phyloP scores from a whole-genome alignment of 2,888 invertebrate species.

The Temnothorax ravouxi region DNA sequence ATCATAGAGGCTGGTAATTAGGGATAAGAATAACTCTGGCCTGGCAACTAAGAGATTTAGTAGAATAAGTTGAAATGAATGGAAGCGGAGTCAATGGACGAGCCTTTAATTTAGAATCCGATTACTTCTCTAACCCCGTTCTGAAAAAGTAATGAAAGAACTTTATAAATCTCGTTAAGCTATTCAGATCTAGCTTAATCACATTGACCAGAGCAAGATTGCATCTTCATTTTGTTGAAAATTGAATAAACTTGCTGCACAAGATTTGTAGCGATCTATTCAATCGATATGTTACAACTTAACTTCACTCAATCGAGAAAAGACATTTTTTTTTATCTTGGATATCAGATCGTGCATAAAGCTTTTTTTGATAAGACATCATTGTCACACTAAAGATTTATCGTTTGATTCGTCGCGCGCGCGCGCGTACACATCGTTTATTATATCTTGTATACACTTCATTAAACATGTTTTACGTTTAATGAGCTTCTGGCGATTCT shows the following conservation, averaged over 20 bases:
- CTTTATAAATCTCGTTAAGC: conserved; percentile 42
- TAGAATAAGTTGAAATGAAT: conserved; percentile 37
- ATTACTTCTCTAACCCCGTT: conserved; percentile 45
- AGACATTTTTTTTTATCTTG: conserved; percentile 13
- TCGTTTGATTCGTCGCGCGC: conserved; percentile 13
- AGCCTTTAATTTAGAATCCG: conserved; percentile 47
- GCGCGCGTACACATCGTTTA: conserved; percentile 23
- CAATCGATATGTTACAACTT: conserved; percentile 15
- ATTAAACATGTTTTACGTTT: conserved; percentile 25
- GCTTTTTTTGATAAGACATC: conserved; percentile 22
- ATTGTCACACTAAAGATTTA: conserved; percentile 41
- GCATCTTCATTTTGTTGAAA: conserved; percentile 19
- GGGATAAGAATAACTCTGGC: conserved; percentile 33
- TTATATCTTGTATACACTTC: conserved; percentile 37
- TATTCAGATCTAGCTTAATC: conserved; percentile 43
- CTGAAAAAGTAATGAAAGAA: conserved; percentile 49
- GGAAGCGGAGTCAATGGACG: conserved; percentile 36
- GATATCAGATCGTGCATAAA: not conserved
- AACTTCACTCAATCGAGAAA: not conserved
- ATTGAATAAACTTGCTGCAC: not conserved
- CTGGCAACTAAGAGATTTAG: conserved; percentile 29
- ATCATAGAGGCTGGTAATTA: conserved; percentile 1
- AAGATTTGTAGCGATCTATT: conserved; percentile 5
- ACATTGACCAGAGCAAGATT: conserved; percentile 35
- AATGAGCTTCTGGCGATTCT: not conserved